Base-by-base conservation (phyloP, 2,888 invertebrate species). In the Diplolepis rosae region DNA sequence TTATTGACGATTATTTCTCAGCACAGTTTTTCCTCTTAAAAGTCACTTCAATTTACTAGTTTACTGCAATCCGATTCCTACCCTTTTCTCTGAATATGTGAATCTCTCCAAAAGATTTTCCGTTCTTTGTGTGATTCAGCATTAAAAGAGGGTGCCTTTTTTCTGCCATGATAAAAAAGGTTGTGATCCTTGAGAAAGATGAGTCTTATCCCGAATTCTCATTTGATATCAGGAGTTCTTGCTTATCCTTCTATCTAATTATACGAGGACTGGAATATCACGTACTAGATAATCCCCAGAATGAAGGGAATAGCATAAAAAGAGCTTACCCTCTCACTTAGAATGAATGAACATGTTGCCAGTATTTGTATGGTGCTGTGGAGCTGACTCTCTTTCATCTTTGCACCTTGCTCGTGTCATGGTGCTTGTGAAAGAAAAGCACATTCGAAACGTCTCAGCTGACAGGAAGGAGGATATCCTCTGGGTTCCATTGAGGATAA, bases 231-330 rank as follows among this genome's bases (percentile, higher is more conserved):
- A 61, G 6, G 61, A 24, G 24, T 24, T 28, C 28, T 52, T 52
- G 27, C 28, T 52, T 52, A 52, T 39, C 39, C 24, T 22, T n/a
- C 24, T 39, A 35, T 61, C 39, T 18, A 61, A 61, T 61, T 61
- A 24, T 24, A 61, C 39, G 13, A n/a, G 52, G 52, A 15, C 2
- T 52, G n/a, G 18, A 22, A 24, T 35, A 39, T 56, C 56, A 56
- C 39, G 35, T 39, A 39, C 61, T 61, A 61, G 61, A 61, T 61
- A 39, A 61, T 39, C n/a, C n/a, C n/a, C 24, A 39, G 4, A 61
- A 39, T 39, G 24, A 27, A 24, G 11, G 39, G 39, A 61, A 39
- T 6, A n/a, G 39, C 61, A 6, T 61, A 35, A 61, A 61, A 61
- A 39, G 61, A 22, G 18, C 24, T 24, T 24, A 56, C 35, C 39